Evolutionary conservation across 2,797 vertebrate genomes (phyloP).

Genomic region (Halcyon badia): DNA sequence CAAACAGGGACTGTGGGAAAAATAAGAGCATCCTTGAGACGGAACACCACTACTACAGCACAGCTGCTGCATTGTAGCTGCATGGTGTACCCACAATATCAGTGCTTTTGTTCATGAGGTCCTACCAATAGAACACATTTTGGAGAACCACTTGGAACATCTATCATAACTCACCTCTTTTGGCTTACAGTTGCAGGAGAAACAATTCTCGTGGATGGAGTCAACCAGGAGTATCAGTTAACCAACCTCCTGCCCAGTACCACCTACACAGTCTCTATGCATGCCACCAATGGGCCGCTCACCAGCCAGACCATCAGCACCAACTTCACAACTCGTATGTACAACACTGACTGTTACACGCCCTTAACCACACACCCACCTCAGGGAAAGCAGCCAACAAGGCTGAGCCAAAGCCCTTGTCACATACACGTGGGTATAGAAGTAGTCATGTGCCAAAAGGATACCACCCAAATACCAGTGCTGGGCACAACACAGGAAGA

Average conservation of each 20-base stretch:
- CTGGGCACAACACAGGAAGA: neutral
- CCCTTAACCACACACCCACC: neutral
- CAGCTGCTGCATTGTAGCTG: neutral
- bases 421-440: fast-evolving
- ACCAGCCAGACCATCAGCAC: conserved; percentile 90
- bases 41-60: neutral
- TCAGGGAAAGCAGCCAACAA: neutral
- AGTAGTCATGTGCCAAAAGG: neutral
- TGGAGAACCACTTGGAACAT: neutral
- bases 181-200: conserved; percentile 88
- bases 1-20: neutral
- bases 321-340: conserved; percentile 95
- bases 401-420: neutral
- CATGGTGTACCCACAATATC: neutral
- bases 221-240: conserved; percentile 90
- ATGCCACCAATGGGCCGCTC: conserved; percentile 91
- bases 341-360: fast-evolving
- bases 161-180: neutral
- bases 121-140: neutral
- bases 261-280: conserved; percentile 89
- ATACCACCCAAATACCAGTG: neutral
- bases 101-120: neutral
- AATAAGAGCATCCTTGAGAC: neutral
- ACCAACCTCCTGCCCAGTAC: conserved; percentile 91
- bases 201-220: conserved; percentile 93